Evolutionary conservation across 2,113 vertebrate species (phyloP).

Genomic region (Cephalopterus ornatus): DNA sequence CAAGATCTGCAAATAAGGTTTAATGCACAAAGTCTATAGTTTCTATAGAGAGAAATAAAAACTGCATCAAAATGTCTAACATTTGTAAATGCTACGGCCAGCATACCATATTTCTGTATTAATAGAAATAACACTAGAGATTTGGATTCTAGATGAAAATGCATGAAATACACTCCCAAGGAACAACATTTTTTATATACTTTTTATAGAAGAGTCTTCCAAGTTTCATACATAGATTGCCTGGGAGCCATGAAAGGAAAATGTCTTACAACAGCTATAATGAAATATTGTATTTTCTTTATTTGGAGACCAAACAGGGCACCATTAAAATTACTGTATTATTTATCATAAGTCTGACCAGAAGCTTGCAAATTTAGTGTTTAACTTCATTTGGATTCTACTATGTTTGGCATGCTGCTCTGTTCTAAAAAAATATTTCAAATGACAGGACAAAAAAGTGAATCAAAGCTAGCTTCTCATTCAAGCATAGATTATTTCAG

Average conservation of each 20-base stretch:
- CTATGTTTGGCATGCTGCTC: neutral
- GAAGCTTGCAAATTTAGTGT: conserved; percentile 3
- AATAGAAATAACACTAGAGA: neutral
- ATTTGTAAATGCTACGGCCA: neutral
- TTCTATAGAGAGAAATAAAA: neutral
- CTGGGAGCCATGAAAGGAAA: neutral
- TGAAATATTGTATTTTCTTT: neutral
- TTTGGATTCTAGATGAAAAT: neutral
- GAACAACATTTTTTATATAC: neutral
- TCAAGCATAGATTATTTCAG: neutral
- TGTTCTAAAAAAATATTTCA: neutral
- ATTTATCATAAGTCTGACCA: neutral
- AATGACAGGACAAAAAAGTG: neutral
- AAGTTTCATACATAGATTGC: neutral
- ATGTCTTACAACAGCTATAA: neutral
- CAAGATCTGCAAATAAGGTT: neutral
- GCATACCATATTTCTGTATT: neutral
- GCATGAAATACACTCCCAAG: neutral
- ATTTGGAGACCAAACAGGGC: neutral
- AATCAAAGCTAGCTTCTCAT: neutral
- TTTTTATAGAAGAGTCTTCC: neutral
- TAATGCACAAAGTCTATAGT: neutral
- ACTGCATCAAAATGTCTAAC: neutral
- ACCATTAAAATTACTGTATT: neutral
- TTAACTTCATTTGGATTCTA: neutral